Evolutionary conservation across 2,888 invertebrate species (phyloP).

Genomic region (Ichneumoninae sp.): DNA sequence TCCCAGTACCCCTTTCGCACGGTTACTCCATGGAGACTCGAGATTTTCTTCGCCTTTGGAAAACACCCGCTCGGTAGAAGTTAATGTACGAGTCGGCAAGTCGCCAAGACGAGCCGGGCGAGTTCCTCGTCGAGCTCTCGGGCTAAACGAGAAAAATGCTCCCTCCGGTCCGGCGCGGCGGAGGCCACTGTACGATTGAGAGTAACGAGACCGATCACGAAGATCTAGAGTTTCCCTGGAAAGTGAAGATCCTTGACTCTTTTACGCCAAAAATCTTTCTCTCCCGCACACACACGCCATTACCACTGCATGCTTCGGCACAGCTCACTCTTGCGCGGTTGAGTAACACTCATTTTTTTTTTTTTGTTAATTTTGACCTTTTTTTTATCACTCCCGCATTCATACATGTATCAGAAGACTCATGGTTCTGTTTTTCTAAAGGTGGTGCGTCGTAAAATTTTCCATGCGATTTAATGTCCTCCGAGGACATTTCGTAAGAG

Average conservation of each 20-base stretch:
- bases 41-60: conserved; percentile 31
- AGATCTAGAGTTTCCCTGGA: conserved; percentile 39
- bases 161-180: conserved; percentile 2
- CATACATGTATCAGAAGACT: conserved; percentile 1
- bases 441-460: conserved; percentile 4
- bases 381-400: background rate
- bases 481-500: background rate
- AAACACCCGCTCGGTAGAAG: conserved; percentile 28
- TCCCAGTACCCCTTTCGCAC: background rate
- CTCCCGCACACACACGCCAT: background rate
- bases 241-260: conserved; percentile 23
- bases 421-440: background rate
- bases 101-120: conserved; percentile 37
- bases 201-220: conserved; percentile 52
- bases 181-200: conserved; percentile 37
- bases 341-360: conserved; percentile 27
- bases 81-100: conserved; percentile 55
- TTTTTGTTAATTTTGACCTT: background rate
- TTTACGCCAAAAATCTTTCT: conserved; percentile 24
- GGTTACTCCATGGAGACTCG: conserved; percentile 18
- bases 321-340: too few species aligned
- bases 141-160: conserved; percentile 50
- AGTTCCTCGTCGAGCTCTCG: conserved; percentile 19
- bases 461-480: background rate
- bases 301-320: too few species aligned